A percentile compares a stretch with the other conserved stretches of the same genome.
Conservation (phyloP, 2,797 vertebrate genomes). For the Schizopygopsis pylzovi region DNA sequence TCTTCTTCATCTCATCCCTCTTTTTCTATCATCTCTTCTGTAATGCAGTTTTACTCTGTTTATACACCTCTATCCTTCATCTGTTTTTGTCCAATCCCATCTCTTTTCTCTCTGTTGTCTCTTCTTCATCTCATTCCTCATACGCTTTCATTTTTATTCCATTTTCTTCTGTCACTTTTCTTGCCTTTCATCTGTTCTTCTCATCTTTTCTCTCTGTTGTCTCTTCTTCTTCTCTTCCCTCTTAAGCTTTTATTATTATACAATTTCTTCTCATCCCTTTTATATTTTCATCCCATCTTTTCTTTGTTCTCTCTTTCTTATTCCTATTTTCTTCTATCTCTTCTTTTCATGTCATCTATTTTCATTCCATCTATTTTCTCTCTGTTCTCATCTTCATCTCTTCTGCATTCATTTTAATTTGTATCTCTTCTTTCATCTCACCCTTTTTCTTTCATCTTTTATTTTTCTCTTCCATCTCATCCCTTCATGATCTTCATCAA, state of each 20-base stretch:
- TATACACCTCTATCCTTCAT: no score
- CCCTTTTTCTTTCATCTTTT: not conserved
- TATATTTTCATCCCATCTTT: not conserved
- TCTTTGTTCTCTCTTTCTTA: not conserved
- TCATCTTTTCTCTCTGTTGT: not conserved
- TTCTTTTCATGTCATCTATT: no score
- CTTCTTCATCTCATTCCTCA: no score
- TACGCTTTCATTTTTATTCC: not conserved
- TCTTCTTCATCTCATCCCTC: no score
- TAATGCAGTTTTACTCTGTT: no score
- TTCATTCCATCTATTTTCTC: not conserved
- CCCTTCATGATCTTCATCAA: not conserved
- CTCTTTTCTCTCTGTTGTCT: no score
- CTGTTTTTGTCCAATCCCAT: no score
- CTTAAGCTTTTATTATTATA: not conserved
- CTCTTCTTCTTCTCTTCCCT: no score
- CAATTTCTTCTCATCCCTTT: not conserved
- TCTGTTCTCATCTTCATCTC: no score
- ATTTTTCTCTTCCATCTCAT: not conserved
- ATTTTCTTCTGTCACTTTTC: not conserved
- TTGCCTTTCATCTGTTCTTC: no score
- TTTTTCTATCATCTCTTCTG: no score
- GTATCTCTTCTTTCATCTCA: not conserved
- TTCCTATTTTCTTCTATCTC: no score
- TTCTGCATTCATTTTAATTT: not conserved